A percentile compares a stretch with the other conserved stretches of the same genome.
Evolutionary conservation across 2,888 invertebrate genomes (phyloP).

Genomic region (Eristalinus aeneus): DNA sequence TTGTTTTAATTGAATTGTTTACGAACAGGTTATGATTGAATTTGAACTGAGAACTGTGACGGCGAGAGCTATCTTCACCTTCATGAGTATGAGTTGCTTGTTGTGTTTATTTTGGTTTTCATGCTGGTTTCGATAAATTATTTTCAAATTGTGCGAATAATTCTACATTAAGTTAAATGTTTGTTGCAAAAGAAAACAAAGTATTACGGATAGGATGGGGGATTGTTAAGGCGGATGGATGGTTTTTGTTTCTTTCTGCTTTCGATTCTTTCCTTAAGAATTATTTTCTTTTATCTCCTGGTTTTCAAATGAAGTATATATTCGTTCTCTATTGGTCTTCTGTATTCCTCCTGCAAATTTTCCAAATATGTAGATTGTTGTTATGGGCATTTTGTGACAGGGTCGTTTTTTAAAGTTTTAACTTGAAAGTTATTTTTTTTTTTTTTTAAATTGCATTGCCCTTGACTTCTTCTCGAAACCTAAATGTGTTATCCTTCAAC

Average conservation of each 20-base stretch:
- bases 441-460: too few relatives aligned
- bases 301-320: too few relatives aligned
- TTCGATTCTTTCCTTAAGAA: too few relatives aligned
- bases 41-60: slow-evolving; percentile 36
- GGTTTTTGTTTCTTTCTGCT: not conserved
- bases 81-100: not conserved
- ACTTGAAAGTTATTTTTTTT: too few relatives aligned
- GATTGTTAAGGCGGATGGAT: not conserved
- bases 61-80: not conserved
- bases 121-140: slow-evolving; percentile 28
- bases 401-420: too few relatives aligned
- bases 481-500: too few relatives aligned
- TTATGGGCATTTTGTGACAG: too few relatives aligned
- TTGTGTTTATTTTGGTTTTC: slow-evolving; percentile 7
- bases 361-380: too few relatives aligned
- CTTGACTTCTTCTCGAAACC: too few relatives aligned
- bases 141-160: slow-evolving; percentile 47
- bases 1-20: slow-evolving; percentile 57
- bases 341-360: too few relatives aligned
- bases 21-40: slow-evolving; percentile 50
- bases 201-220: slow-evolving; percentile 32
- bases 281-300: too few relatives aligned
- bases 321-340: too few relatives aligned
- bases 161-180: slow-evolving; percentile 18
- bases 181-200: slow-evolving; percentile 4